Evolutionary conservation across 2,888 invertebrate genomes (phyloP), one percentile per base, ranked within the genome.

Genomic region (Lagria hirta): DNA sequence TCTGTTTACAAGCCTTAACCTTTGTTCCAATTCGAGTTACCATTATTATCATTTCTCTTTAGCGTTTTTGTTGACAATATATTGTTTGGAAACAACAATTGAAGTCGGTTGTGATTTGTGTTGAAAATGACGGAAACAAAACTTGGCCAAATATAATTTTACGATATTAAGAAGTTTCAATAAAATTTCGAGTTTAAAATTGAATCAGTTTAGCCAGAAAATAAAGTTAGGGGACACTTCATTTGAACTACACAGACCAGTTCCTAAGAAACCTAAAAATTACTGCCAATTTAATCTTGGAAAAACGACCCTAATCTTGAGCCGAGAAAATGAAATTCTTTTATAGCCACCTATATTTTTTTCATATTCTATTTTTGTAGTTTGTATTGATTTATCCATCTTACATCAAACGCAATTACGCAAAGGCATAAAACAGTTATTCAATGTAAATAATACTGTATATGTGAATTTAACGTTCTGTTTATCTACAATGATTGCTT

Each of bases 1-100:
- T 36, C 38, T 48, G 42, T 51, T 48, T 43, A 47, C 43, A 33
- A 29, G 42, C 35, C 27, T 28, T 18, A 37, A 46, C 49, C 41
- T 41, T 46, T 45, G 30, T 29, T 35, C 22, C 13, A 43, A 40
- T 32, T 38, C 37, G 8, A 28, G 37, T 37, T 21, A 37, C 27
- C 21, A 37, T 37, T 37, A 37, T 15, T 8, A 28, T 24, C 37
- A 28, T 37, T 37, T 28, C 28, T 27, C 28, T n/a, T n/a, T n/a
- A n/a, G n/a, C n/a, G n/a, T n/a, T n/a, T n/a, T n/a, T n/a, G n/a
- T n/a, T n/a, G n/a, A n/a, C n/a, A n/a, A n/a, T n/a, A n/a, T n/a
- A n/a, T n/a, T n/a, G n/a, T n/a, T n/a, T n/a, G n/a, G n/a, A n/a
- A n/a, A n/a, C n/a, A n/a, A n/a, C n/a, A n/a, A n/a, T n/a, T n/a